Evolutionary conservation across 2,797 vertebrate genomes (phyloP).

Genomic region (Schizopygopsis pylzovi): DNA sequence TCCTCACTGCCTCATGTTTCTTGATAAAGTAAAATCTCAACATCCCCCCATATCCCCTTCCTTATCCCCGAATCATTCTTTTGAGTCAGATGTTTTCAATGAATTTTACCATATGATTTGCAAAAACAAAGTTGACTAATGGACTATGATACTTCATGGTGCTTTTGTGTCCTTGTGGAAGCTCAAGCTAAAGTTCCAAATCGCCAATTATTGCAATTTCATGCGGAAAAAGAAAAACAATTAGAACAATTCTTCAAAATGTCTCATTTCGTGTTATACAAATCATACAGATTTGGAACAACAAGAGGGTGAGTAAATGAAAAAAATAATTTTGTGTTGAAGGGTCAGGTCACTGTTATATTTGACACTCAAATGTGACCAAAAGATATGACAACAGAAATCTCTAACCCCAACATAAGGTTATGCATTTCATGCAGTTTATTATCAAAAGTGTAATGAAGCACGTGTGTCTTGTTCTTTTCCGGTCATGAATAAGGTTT

Average conservation of each 20-base stretch:
- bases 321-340: no score
- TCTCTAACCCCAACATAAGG: background rate
- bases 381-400: background rate
- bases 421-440: background rate
- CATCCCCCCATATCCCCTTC: background rate
- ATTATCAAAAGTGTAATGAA: background rate
- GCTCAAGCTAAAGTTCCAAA: background rate
- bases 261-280: background rate
- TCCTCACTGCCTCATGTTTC: background rate
- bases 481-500: background rate
- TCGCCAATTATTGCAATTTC: background rate
- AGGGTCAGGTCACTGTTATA: background rate
- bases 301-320: background rate
- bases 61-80: background rate
- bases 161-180: background rate
- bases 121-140: background rate
- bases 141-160: background rate
- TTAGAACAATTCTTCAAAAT: background rate
- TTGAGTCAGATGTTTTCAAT: background rate
- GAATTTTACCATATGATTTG: background rate
- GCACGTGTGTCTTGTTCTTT: background rate
- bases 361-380: background rate
- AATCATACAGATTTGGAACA: background rate
- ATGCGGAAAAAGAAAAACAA: background rate
- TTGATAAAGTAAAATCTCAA: background rate